A percentile compares a stretch with the other conserved stretches of the same genome.
These are phyloP conservation scores for Cisticola juncidis DNA, from an alignment of 2,113 vertebrate genomes.

Conservation along the genomic window DNA sequence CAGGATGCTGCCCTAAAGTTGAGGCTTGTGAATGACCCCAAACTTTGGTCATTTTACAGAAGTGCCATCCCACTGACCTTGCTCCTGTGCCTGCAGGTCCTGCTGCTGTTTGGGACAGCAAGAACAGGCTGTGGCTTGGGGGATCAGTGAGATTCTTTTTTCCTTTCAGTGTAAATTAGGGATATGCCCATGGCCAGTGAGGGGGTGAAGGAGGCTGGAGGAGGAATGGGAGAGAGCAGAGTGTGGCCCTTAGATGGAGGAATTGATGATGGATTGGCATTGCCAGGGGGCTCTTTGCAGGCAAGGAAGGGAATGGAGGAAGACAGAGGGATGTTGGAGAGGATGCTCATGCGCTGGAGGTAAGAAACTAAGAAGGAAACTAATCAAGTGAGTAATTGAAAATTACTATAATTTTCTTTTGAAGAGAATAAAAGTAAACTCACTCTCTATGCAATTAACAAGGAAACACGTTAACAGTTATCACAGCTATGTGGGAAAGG, in stretches of 20 bases:
- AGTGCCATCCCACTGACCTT: background rate
- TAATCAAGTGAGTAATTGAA: background rate
- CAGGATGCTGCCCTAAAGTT: background rate
- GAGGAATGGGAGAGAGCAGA: background rate
- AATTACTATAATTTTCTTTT: background rate
- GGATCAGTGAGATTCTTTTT: background rate
- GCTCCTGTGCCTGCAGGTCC: background rate
- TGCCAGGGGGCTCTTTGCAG: background rate
- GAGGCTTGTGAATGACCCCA: background rate
- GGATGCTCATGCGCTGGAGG: background rate
- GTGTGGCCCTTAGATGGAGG: background rate
- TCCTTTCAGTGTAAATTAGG: background rate
- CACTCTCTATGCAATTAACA: background rate
- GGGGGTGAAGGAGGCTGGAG: background rate
- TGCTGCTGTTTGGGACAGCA: background rate
- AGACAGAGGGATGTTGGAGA: background rate
- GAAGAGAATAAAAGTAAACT: background rate
- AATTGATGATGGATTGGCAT: fast-evolving
- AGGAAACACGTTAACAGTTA: background rate
- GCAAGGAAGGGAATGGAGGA: background rate
- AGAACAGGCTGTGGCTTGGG: background rate
- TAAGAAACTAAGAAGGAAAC: background rate
- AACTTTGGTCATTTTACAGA: background rate
- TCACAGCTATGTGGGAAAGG: background rate
- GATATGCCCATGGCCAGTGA: background rate